Evolutionary conservation across 2,888 invertebrate species (phyloP), one percentile per base, ranked within the genome.

Genomic region (Harpalus rufipes): DNA sequence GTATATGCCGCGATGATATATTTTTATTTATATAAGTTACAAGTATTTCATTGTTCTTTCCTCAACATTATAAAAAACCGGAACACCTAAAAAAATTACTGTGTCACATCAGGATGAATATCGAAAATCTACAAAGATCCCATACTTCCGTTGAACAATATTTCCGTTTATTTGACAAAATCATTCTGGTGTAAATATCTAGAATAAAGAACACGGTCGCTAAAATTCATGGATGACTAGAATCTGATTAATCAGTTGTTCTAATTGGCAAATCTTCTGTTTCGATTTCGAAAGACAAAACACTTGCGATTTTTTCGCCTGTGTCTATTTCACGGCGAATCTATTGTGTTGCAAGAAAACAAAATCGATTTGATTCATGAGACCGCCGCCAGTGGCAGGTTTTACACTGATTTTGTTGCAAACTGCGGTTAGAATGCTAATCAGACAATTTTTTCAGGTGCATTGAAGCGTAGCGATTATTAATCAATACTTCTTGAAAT

Each of bases 321-420:
- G 44, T 74, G 44, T 44, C 72, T 74, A 74, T 74, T 74, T 74
- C 72, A 74, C 72, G 72, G 72, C 51, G 72, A 74, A 18, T 74
- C 72, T 16, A 74, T 44, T 74, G 72, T 74, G 72, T 41, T 16
- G 72, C 44, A 74, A 74, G 72, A 74, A 68, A 74, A 44, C 72
- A 74, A 74, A 74, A 74, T 74, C 72, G 72, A 74, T 74, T 74
- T 74, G 72, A 74, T 74, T 74, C 72, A 74, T 44, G 72, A 74
- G 72, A 63, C 18, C 25, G 63, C 18, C 44, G 12, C 44, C 12
- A 51, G 44, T 51, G 72, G 72, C 44, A 44, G 18, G 41, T 74
- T 74, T 74, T 74, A 74, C 72, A 44, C 41, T 44, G 72, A 25
- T 44, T 74, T 44, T 16, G 44, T 44, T 74, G 32, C 68, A 68